phyloP scores from a whole-genome alignment of 2,113 vertebrate genomes.

The Motacilla tschutschensis region DNA sequence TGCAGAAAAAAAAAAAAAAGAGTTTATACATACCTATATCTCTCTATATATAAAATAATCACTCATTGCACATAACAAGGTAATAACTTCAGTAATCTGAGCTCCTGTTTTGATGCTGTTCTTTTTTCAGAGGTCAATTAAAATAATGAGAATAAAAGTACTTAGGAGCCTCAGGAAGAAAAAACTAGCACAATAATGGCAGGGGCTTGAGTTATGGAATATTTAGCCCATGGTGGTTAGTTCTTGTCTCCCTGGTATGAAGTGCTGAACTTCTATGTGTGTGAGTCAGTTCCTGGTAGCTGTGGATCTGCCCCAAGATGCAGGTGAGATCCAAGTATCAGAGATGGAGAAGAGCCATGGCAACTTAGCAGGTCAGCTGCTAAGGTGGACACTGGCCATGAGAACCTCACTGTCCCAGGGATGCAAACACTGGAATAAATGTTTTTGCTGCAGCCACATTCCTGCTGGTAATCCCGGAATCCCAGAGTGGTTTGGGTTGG shows the following conservation, averaged over 20 bases:
- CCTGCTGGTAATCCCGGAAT: background rate
- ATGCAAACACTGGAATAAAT: background rate
- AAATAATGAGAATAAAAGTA: conserved; percentile 29
- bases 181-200: background rate
- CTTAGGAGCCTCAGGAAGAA: background rate
- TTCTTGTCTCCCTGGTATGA: background rate
- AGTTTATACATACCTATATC: background rate
- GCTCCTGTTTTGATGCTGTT: conserved; percentile 22
- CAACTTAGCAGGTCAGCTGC: background rate
- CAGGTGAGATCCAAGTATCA: background rate
- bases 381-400: too few relatives aligned
- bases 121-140: conserved; percentile 38
- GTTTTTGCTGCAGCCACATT: background rate
- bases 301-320: background rate
- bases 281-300: background rate
- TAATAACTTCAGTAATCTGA: conserved; percentile 37
- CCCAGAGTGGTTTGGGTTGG: background rate
- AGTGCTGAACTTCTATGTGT: background rate
- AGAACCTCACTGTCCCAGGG: background rate
- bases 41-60: conserved; percentile 8
- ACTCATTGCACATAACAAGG: conserved; percentile 5
- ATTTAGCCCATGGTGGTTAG: background rate
- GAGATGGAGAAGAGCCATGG: background rate
- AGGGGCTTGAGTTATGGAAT: background rate
- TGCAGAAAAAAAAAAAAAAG: background rate